phyloP scores from a whole-genome alignment of 1,140 invertebrate species.

The Uloborus diversus region DNA sequence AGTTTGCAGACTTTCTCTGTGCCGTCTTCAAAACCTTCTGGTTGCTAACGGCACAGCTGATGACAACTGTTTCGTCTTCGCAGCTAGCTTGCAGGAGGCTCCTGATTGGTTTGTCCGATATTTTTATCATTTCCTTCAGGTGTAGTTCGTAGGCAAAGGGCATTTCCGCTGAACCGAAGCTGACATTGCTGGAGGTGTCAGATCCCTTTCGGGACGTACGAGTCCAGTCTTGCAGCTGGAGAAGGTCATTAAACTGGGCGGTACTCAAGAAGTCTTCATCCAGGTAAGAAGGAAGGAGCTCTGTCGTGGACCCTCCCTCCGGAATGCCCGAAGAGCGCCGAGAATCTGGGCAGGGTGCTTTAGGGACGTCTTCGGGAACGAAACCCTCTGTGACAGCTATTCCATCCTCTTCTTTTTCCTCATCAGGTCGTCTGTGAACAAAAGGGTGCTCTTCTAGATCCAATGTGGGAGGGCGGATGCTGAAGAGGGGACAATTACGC shows the following conservation, averaged over 20 bases:
- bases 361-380: not conserved
- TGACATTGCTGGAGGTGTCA: slow-evolving; percentile 57
- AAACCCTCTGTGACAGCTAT: no score
- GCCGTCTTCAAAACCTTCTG: slow-evolving; percentile 63
- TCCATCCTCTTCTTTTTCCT: no score
- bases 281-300: slow-evolving; percentile 35
- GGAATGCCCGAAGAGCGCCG: slow-evolving; percentile 27
- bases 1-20: slow-evolving; percentile 59
- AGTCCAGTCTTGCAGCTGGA: slow-evolving; percentile 45
- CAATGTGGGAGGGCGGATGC: slow-evolving; percentile 42
- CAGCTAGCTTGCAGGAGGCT: slow-evolving; percentile 65
- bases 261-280: slow-evolving; percentile 50
- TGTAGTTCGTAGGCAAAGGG: slow-evolving; percentile 63
- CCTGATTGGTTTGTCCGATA: slow-evolving; percentile 68
- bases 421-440: no score
- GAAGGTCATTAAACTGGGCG: slow-evolving; percentile 46
- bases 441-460: slow-evolving; percentile 44
- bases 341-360: slow-evolving; percentile 12
- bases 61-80: slow-evolving; percentile 64
- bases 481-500: slow-evolving; percentile 30
- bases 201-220: slow-evolving; percentile 50
- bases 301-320: not conserved
- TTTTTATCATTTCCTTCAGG: slow-evolving; percentile 65
- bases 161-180: slow-evolving; percentile 49
- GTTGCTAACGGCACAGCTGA: slow-evolving; percentile 68